Percentiles rank a stretch among this genome's conserved stretches.
Evolutionary conservation across 2,888 invertebrate species (phyloP).

Genomic region (Hydrotaea diabolus): DNA sequence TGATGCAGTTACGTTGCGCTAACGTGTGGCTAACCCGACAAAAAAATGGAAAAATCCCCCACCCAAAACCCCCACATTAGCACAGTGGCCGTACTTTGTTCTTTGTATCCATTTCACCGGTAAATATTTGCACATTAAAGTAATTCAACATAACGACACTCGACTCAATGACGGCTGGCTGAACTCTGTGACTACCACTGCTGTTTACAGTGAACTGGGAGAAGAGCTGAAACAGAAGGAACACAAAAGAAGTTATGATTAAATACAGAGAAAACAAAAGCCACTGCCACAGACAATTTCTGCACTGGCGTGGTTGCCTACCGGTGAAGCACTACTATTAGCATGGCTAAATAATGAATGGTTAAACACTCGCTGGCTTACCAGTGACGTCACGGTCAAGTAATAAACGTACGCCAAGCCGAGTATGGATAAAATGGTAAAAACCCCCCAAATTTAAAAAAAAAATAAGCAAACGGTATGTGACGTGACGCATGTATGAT

Average conservation of each 20-base stretch:
- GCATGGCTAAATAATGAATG: not conserved
- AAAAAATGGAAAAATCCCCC: conserved; percentile 1
- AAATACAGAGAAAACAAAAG: conserved; percentile 46
- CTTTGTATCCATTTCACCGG: not conserved
- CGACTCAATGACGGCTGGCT: conserved; percentile 35
- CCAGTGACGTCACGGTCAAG: conserved; percentile 2
- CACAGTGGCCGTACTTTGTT: no score
- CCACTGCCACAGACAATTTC: not conserved
- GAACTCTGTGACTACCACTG: conserved; percentile 1
- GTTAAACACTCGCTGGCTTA: conserved; percentile 21
- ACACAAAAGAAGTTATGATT: conserved; percentile 57
- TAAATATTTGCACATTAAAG: conserved; percentile 64
- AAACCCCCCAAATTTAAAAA: conserved; percentile 33
- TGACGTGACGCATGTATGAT: conserved; percentile 56
- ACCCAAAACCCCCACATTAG: no score
- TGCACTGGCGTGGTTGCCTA: not conserved
- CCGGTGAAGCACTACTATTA: no score
- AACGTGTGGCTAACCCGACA: no score
- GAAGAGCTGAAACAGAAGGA: conserved; percentile 7
- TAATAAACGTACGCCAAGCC: not conserved
- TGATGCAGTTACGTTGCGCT: no score
- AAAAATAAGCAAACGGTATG: not conserved
- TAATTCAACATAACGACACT: conserved; percentile 52
- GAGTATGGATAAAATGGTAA: conserved; percentile 31
- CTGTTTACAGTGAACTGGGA: conserved; percentile 20